Conservation (phyloP, 2,888 invertebrate species). For the Idaea aversata region DNA sequence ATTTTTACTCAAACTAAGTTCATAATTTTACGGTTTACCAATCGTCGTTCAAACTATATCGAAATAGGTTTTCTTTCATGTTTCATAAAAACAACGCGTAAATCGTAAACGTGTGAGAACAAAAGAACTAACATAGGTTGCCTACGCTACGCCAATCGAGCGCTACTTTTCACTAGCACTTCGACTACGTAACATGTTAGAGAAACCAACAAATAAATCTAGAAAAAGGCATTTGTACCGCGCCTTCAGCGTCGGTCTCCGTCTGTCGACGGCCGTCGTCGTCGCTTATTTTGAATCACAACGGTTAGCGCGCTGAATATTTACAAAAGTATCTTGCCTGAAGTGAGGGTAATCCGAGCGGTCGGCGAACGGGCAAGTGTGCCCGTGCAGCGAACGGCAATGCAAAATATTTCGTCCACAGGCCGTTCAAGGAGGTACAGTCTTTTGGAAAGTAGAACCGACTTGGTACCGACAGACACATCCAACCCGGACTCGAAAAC, state of each 20-base stretch:
- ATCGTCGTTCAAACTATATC: constrained; percentile 39
- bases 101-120: constrained; percentile 52
- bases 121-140: constrained; percentile 72
- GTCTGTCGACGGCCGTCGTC: not conserved
- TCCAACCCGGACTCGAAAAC: constrained; percentile 36
- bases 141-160: constrained; percentile 66
- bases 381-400: constrained; percentile 41
- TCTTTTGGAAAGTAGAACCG: constrained; percentile 57
- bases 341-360: constrained; percentile 36
- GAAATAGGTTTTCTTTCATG: constrained; percentile 63
- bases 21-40: constrained; percentile 29
- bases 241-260: constrained; percentile 18
- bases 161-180: constrained; percentile 60
- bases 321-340: constrained; percentile 52
- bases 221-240: constrained; percentile 27
- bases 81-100: constrained; percentile 54
- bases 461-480: not conserved
- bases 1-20: constrained; percentile 15
- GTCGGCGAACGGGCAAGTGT: constrained; percentile 35
- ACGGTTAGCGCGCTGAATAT: constrained; percentile 48
- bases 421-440: constrained; percentile 44
- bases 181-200: constrained; percentile 39
- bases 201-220: constrained; percentile 37
- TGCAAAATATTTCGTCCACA: constrained; percentile 41
- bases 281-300: constrained; percentile 32